Evolutionary conservation across 2,113 vertebrate species (phyloP).

Genomic region (Sorex fumeus): DNA sequence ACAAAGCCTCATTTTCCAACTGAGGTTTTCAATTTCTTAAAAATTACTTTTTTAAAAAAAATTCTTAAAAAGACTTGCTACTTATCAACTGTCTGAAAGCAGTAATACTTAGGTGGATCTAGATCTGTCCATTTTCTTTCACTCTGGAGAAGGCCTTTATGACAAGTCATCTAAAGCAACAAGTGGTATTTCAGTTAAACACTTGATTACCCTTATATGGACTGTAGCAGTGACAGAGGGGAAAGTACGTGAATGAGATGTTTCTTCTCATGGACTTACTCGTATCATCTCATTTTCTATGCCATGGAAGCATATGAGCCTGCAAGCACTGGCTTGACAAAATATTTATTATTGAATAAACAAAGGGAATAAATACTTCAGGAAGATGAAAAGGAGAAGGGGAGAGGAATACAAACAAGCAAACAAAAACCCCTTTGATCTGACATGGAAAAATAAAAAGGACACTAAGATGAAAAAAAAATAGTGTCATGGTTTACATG

Average conservation of each 20-base stretch:
- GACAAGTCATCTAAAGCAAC: slow-evolving; percentile 56
- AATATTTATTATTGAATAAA: slow-evolving; percentile 80
- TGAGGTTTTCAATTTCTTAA: slow-evolving; percentile 7
- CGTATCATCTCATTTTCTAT: slow-evolving; percentile 58
- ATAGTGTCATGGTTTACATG: slow-evolving; percentile 93
- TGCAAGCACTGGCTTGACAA: slow-evolving; percentile 65
- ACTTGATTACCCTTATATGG: slow-evolving; percentile 63
- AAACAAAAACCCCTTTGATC: slow-evolving; percentile 85
- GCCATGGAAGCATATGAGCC: slow-evolving; percentile 51
- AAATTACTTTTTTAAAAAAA: slow-evolving; percentile 42
- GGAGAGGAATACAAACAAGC: slow-evolving; percentile 79
- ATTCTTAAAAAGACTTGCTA: slow-evolving; percentile 47
- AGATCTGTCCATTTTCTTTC: slow-evolving; percentile 53
- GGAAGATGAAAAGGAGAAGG: slow-evolving; percentile 86
- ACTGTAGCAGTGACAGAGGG: slow-evolving; percentile 25
- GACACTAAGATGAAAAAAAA: slow-evolving; percentile 93
- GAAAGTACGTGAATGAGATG: slow-evolving; percentile 45
- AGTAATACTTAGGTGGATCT: slow-evolving; percentile 1
- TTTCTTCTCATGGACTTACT: slow-evolving; percentile 59
- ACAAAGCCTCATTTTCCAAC: slow-evolving; percentile 27
- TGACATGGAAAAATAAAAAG: slow-evolving; percentile 87
- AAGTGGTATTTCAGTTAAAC: slow-evolving; percentile 40
- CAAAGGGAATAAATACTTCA: slow-evolving; percentile 84
- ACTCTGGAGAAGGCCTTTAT: slow-evolving; percentile 58
- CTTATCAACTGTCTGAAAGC: background rate